Evolutionary conservation across 2,797 vertebrate genomes (phyloP).

Genomic region (Gallirallus australis): DNA sequence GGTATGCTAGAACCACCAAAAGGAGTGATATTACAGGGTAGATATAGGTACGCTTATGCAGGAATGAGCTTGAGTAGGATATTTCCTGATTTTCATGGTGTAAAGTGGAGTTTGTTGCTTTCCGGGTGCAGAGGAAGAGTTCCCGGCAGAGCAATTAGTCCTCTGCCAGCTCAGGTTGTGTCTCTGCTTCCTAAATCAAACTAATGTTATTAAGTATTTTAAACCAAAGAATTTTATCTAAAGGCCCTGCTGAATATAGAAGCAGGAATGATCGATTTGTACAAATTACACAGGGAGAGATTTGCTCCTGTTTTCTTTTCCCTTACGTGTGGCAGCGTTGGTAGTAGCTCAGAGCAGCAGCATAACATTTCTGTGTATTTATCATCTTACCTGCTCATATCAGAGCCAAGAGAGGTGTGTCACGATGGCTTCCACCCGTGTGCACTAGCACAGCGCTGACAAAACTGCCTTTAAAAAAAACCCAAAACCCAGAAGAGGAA

Average conservation of each 20-base stretch:
- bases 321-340: not conserved
- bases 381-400: not conserved
- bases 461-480: not conserved
- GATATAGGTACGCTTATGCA: not conserved
- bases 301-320: not conserved
- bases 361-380: not conserved
- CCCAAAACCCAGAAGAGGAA: not conserved
- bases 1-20: not conserved
- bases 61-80: not conserved
- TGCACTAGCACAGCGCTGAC: not conserved
- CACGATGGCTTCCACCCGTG: not conserved
- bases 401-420: not conserved
- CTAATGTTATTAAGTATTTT: not conserved
- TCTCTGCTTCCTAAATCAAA: not conserved
- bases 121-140: accelerated
- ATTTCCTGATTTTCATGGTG: not conserved
- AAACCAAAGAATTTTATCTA: not conserved
- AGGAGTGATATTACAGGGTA: not conserved
- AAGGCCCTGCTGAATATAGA: not conserved
- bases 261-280: not conserved
- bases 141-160: not conserved
- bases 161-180: not conserved
- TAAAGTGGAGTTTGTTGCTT: not conserved
- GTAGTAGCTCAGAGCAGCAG: not conserved
- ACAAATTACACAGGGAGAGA: accelerated